phyloP scores from a whole-genome alignment of 2,113 vertebrate species.

The Motacilla tschutschensis region DNA sequence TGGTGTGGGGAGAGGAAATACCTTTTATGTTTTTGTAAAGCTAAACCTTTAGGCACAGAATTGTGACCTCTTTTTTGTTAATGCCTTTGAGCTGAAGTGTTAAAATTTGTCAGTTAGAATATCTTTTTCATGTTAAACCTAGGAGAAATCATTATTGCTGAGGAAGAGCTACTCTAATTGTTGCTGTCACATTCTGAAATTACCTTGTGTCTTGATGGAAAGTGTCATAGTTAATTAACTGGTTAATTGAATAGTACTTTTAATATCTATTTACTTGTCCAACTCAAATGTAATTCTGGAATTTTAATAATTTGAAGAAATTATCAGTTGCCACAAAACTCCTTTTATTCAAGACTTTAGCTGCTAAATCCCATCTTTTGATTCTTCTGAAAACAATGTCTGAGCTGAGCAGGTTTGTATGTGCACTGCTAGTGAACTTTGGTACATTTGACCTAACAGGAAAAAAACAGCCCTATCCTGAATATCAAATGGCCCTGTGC shows the following conservation, averaged over 20 bases:
- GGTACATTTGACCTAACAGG: background rate
- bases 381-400: background rate
- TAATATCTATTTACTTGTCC: background rate
- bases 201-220: background rate
- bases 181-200: background rate
- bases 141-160: background rate
- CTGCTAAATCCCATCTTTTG: background rate
- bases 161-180: background rate
- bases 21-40: background rate
- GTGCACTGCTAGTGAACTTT: background rate
- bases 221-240: background rate
- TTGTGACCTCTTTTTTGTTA: background rate
- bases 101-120: background rate
- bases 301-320: background rate
- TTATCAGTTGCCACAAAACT: background rate
- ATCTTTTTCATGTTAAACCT: background rate
- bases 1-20: background rate
- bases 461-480: background rate
- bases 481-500: background rate
- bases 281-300: background rate
- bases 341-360: background rate
- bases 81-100: background rate
- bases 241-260: background rate
- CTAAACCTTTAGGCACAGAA: background rate
- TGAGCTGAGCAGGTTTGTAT: background rate